Percentiles rank a stretch among this genome's conserved stretches.
Conservation (phyloP, 1,140 invertebrate genomes). For the Drosophila sp. region DNA sequence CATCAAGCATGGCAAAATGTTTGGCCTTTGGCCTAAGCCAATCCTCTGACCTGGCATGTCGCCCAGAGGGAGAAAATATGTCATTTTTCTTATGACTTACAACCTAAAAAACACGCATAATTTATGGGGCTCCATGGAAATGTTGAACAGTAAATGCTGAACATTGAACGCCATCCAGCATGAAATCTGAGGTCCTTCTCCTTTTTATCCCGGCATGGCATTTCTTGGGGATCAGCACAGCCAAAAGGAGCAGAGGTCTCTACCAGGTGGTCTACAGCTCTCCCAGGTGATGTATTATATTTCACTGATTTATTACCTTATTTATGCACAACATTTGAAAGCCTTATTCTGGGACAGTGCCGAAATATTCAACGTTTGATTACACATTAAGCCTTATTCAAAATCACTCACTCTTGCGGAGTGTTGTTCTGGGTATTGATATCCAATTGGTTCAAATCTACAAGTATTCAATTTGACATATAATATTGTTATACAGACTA, state of each 20-base stretch:
- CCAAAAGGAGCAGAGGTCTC: background rate
- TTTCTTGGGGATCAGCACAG: slow-evolving; percentile 29
- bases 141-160: slow-evolving; percentile 17
- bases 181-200: slow-evolving; percentile 37
- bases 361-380: slow-evolving; percentile 58
- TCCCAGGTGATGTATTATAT: slow-evolving; percentile 76
- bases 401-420: background rate
- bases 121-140: slow-evolving; percentile 60
- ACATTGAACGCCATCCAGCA: slow-evolving; percentile 27
- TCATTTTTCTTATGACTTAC: slow-evolving; percentile 60
- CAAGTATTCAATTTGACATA: too few species aligned
- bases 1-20: slow-evolving; percentile 26
- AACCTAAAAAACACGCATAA: slow-evolving; percentile 66
- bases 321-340: slow-evolving; percentile 63
- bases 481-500: too few species aligned
- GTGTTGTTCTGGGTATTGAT: background rate
- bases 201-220: slow-evolving; percentile 10
- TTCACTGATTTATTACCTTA: slow-evolving; percentile 76
- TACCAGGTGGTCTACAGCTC: slow-evolving; percentile 8
- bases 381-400: slow-evolving; percentile 36
- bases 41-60: slow-evolving; percentile 36
- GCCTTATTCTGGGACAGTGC: slow-evolving; percentile 54
- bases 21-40: slow-evolving; percentile 47
- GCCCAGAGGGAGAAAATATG: slow-evolving; percentile 64
- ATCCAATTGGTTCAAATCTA: too few species aligned